Percentiles rank a stretch among this genome's conserved stretches.
Conservation (phyloP, 2,888 invertebrate species). For the Tinea trinotella region DNA sequence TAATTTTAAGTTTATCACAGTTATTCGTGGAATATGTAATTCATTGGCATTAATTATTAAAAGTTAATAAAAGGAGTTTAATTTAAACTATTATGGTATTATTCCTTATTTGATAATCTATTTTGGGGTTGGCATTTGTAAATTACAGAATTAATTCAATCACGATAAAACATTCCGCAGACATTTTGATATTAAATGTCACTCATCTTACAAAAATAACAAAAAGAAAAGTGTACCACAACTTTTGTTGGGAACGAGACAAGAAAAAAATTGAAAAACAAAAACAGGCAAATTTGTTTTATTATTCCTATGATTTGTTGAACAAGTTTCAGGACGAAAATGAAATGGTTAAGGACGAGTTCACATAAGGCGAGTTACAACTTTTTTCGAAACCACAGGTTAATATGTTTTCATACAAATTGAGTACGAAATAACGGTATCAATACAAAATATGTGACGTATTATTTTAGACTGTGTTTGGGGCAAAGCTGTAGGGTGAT, state of each 20-base stretch:
- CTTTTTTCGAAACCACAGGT: not conserved
- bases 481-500: not conserved
- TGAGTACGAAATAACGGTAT: not conserved
- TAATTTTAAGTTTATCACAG: too few relatives aligned
- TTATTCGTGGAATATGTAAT: too few relatives aligned
- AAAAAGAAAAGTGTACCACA: not conserved
- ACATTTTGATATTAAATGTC: slow-evolving; percentile 7
- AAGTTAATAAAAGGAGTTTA: too few relatives aligned
- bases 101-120: too few relatives aligned
- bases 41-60: too few relatives aligned
- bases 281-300: slow-evolving; percentile 15
- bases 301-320: slow-evolving; percentile 18
- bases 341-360: slow-evolving; percentile 2
- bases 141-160: not conserved
- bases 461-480: not conserved
- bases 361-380: not conserved
- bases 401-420: not conserved
- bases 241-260: slow-evolving; percentile 3
- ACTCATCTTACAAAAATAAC: not conserved
- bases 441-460: not conserved
- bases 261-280: slow-evolving; percentile 15
- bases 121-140: not conserved
- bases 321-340: slow-evolving; percentile 15
- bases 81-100: too few relatives aligned
- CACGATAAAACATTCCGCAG: not conserved